These are phyloP conservation scores for Cordilura impudica DNA, from an alignment of 2,888 invertebrate genomes.

Conservation along the genomic window DNA sequence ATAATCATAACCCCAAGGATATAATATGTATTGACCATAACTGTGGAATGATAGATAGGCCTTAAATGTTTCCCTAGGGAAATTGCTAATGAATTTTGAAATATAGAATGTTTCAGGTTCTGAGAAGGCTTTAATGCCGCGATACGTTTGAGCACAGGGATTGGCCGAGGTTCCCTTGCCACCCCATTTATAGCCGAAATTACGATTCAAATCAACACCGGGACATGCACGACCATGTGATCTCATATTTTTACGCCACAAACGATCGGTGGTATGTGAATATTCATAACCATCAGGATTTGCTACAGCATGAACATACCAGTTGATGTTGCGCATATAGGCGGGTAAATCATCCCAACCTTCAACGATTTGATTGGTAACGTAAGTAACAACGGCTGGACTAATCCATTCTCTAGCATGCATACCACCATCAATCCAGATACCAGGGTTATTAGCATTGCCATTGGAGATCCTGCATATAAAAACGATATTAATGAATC, in stretches of 20 bases:
- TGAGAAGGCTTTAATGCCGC: conserved; percentile 88
- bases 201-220: conserved; percentile 91
- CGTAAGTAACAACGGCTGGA: conserved; percentile 86
- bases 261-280: conserved; percentile 87
- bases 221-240: conserved; percentile 82
- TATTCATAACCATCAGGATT: conserved; percentile 95
- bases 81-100: conserved; percentile 79
- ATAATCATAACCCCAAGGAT: conserved; percentile 91
- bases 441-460: conserved; percentile 80
- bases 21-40: conserved; percentile 90
- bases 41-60: conserved; percentile 90
- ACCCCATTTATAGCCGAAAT: conserved; percentile 93
- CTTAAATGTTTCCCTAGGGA: conserved; percentile 80
- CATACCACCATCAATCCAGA: conserved; percentile 89
- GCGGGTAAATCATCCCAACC: conserved; percentile 83
- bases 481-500: background rate
- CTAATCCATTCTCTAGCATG: conserved; percentile 95
- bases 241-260: conserved; percentile 89
- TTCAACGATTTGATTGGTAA: conserved; percentile 85
- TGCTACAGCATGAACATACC: conserved; percentile 86
- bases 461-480: conserved; percentile 84
- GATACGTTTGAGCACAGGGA: conserved; percentile 89
- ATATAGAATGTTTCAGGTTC: conserved; percentile 90
- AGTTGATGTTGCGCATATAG: conserved; percentile 88
- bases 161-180: conserved; percentile 90